Evolutionary conservation across 2,888 invertebrate species (phyloP), one percentile per base, ranked within the genome.

Genomic region (Ptychoptera contaminata): DNA sequence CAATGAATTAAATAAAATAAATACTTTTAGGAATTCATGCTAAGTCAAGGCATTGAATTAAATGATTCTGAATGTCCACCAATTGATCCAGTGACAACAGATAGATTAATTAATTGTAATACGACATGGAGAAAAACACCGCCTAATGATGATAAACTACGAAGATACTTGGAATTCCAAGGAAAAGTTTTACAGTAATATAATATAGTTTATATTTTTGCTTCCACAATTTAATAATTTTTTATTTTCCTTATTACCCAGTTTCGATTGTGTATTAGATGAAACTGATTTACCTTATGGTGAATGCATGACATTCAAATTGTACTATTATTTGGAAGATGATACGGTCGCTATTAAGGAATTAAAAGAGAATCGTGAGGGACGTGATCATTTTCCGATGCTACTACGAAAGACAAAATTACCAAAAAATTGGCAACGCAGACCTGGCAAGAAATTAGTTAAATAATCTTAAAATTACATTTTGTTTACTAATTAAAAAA

Each of bases 311-410:
- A 67, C 76, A 59, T 86, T 79, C 59, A 74, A 79, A 54, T 62
- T 92, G 45, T 68, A 79, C 55, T 91, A 86, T 62, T 87, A 81
- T 60, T 67, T 91, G 16, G 76, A 78, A 43, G 87, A 91, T 57
- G 85, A 90, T 57, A 83, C 81, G 1, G 72, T 91, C 43, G 76
- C 83, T 44, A 70, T 91, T 1, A 76, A 80, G 57, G 85, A 86
- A 65, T 67, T 82, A 10, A 77, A 78, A 54, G 73, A 73, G 46
- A 71, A 72, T 12, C 81, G 79, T 56, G 78, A 79, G 49, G 86
- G 86, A 0, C 73, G 81, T 50, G 85, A 87, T 62, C 83, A 83
- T 0, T 80, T 79, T 59, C 78, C 82, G 2, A 62, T 81, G 50
- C 67, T 87, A 23, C 69, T 91, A 43, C 77, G 77, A 55, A 77